These are phyloP conservation scores for Aproaerema taeniolella DNA, from an alignment of 2,888 invertebrate species.

Conservation along the genomic window DNA sequence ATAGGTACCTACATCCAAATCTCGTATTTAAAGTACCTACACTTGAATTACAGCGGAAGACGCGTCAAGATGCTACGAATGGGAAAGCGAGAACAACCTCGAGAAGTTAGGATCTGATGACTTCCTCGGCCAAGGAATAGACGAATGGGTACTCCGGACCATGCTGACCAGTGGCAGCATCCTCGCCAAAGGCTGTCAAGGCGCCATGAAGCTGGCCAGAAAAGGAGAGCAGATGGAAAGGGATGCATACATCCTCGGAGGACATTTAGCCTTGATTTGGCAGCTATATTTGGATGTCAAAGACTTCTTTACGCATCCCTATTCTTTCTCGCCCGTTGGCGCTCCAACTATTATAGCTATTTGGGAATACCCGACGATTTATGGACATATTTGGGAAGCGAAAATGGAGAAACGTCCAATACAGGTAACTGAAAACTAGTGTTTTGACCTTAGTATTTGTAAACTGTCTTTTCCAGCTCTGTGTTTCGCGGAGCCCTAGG, in stretches of 20 bases:
- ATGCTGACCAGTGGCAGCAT: constrained; percentile 62
- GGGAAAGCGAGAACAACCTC: constrained; percentile 61
- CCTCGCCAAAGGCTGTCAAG: constrained; percentile 64
- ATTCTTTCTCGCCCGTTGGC: constrained; percentile 58
- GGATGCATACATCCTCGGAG: constrained; percentile 57
- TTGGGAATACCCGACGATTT: constrained; percentile 65
- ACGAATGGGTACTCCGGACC: constrained; percentile 59
- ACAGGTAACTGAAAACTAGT: no score
- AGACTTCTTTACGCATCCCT: constrained; percentile 62
- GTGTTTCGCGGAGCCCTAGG: no score
- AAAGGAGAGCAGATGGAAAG: constrained; percentile 43
- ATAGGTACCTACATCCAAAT: no score
- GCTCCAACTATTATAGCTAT: constrained; percentile 54
- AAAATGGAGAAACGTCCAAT: constrained; percentile 46
- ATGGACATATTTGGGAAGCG: constrained; percentile 48
- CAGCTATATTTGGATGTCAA: constrained; percentile 62
- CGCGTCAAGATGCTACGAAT: no score
- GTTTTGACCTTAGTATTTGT: no score
- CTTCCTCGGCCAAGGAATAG: constrained; percentile 56
- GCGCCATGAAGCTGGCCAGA: constrained; percentile 56
- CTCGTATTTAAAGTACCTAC: no score
- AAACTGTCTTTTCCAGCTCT: no score
- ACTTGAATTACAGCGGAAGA: no score
- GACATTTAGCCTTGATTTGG: constrained; percentile 63
- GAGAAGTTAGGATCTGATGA: constrained; percentile 54